Evolutionary conservation across 1,140 invertebrate species (phyloP).

Genomic region (Tenebrio molitor): DNA sequence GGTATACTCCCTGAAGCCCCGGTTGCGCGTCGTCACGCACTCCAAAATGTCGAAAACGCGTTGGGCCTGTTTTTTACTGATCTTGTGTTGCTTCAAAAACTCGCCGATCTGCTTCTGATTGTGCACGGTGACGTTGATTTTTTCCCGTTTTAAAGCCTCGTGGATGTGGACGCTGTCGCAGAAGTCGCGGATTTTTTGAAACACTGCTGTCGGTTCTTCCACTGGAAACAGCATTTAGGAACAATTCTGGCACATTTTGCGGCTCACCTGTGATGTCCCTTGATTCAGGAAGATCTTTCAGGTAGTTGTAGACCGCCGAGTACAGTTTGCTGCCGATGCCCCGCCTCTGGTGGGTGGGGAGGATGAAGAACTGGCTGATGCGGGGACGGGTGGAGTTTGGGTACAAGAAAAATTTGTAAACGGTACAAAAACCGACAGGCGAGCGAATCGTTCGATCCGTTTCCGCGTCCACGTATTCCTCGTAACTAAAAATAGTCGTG

Average conservation of each 20-base stretch:
- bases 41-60: conserved; percentile 58
- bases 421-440: conserved; percentile 88
- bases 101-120: conserved; percentile 49
- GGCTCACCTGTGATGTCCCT: conserved; percentile 56
- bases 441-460: conserved; percentile 78
- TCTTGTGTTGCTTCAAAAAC: conserved; percentile 51
- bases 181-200: conserved; percentile 59
- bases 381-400: conserved; percentile 87
- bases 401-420: conserved; percentile 97
- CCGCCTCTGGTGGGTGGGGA: conserved; percentile 90
- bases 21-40: conserved; percentile 45
- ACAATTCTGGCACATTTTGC: too few relatives aligned
- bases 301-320: conserved; percentile 49
- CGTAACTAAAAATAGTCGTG: conserved; percentile 75
- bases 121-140: conserved; percentile 19
- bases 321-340: conserved; percentile 83
- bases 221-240: conserved; percentile 51
- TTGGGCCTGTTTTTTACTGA: conserved; percentile 56
- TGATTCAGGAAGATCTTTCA: conserved; percentile 45
- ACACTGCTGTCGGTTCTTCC: conserved; percentile 57
- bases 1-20: conserved; percentile 35
- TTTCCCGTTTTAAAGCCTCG: conserved; percentile 39
- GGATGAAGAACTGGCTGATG: conserved; percentile 91
- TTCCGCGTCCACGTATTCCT: conserved; percentile 78
- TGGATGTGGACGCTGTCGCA: conserved; percentile 52